Base-by-base conservation (phyloP, 2,113 vertebrate genomes). In the Heloderma charlesbogerti region DNA sequence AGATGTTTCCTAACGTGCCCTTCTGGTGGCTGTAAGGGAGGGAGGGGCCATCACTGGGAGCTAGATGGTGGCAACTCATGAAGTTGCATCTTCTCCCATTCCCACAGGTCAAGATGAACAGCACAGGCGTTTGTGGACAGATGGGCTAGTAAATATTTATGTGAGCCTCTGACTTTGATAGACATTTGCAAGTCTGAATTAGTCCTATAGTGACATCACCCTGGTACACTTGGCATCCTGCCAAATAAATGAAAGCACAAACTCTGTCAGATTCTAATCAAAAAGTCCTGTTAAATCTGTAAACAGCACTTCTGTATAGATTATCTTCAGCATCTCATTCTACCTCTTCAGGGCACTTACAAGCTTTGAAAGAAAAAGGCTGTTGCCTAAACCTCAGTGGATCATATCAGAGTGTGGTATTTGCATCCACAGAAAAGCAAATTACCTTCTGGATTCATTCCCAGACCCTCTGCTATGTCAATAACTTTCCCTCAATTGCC, bases 401-500 rank as follows among this genome's bases (percentile, higher is more conserved):
- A 72, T 91, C 34, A 74, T 89, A 34, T 91, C 54, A 60, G 60
- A 25, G 75, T 60, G 78, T 40, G 87, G 75, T 71, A 57, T 88
- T 93, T 95, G 72, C 6, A 82, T 88, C 92, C 0, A 0, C 77
- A 90, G 84, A 85, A 93, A 94, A 94, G 93, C 84, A 88, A 93
- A 95, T 37, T 92, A 81, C 66, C 63, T 89, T 89, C 91, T 93
- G 94, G 90, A 94, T 88, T 77, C 43, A 48, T 93, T 93, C 92
- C 90, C 67, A 84, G 45, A 75, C 75, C 22, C 69, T 92, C 27
- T 86, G 83, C 77, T 88, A 12, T 80, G 86, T 77, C 87, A 95
- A 94, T 91, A 90, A 66, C 91, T 92, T 94, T 92, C 34, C 87
- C 91, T 92, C 93, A 93, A 92, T 93, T 94, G 89, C 86, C 40